Conservation (phyloP, 35 echinoderm and acorn worm species). For the Strongylocentrotus purpuratus region DNA sequence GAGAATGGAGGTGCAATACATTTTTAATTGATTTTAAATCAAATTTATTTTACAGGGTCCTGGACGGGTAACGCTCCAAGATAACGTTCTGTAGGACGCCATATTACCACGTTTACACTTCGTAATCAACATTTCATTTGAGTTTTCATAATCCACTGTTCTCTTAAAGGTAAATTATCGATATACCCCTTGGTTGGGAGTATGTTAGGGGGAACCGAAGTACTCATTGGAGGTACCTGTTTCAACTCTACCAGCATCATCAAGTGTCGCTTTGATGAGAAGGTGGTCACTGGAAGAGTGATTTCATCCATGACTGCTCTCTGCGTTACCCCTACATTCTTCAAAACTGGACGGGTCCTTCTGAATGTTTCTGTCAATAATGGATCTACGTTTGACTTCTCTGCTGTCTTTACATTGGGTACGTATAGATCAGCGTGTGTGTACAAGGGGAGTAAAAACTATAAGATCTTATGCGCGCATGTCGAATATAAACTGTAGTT, state of each 20-base stretch:
- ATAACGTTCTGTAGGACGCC: too few species aligned
- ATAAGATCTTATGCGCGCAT: too few species aligned
- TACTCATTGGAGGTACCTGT: not conserved
- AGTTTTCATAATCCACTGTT: not conserved
- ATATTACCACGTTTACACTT: too few species aligned
- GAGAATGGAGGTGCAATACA: too few species aligned
- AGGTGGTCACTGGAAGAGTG: not conserved
- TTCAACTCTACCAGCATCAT: conserved; percentile 17
- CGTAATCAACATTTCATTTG: too few species aligned
- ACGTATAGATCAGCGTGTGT: not conserved
- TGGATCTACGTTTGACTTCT: not conserved
- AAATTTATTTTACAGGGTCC: too few species aligned
- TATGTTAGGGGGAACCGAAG: conserved; percentile 40
- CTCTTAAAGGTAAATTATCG: not conserved
- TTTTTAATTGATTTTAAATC: too few species aligned
- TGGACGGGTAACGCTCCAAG: too few species aligned
- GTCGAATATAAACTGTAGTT: too few species aligned
- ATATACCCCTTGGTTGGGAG: conserved; percentile 1
- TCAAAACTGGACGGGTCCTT: conserved; percentile 44
- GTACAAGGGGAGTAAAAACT: not conserved
- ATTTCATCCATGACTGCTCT: not conserved
- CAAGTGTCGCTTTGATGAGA: conserved; percentile 24
- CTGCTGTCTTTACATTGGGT: conserved; percentile 5
- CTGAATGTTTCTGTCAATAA: conserved; percentile 26
- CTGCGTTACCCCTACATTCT: conserved; percentile 43